Conservation (phyloP, 2,797 vertebrate species). For the Allobates femoralis region DNA sequence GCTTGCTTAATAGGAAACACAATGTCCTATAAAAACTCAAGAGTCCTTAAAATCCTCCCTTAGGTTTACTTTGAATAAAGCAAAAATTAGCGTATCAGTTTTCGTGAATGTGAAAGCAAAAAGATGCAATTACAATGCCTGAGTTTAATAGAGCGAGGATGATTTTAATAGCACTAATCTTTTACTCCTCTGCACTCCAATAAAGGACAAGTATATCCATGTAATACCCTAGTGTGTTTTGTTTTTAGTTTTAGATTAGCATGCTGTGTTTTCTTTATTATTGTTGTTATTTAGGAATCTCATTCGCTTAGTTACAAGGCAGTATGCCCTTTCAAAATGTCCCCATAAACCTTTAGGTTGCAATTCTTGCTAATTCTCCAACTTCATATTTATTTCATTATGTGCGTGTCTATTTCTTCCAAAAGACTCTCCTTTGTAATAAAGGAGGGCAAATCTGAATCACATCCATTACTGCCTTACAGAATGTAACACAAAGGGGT, state of each 20-base stretch:
- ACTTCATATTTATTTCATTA: slow-evolving; percentile 53
- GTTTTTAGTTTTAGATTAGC: background rate
- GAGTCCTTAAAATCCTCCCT: slow-evolving; percentile 41
- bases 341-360: slow-evolving; percentile 21
- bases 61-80: slow-evolving; percentile 42
- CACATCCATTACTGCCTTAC: slow-evolving; percentile 53
- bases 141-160: slow-evolving; percentile 38
- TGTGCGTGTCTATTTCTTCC: slow-evolving; percentile 10
- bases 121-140: slow-evolving; percentile 17
- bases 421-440: slow-evolving; percentile 56
- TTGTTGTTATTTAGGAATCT: slow-evolving; percentile 25
- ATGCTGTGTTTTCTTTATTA: background rate
- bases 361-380: slow-evolving; percentile 25
- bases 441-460: slow-evolving; percentile 40
- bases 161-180: slow-evolving; percentile 40
- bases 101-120: slow-evolving; percentile 39
- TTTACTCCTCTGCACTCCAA: slow-evolving; percentile 18
- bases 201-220: slow-evolving; percentile 14
- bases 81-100: slow-evolving; percentile 28
- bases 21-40: slow-evolving; percentile 56
- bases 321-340: slow-evolving; percentile 39
- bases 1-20: slow-evolving; percentile 43
- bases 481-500: slow-evolving; percentile 55
- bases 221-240: slow-evolving; percentile 8
- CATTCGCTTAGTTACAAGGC: slow-evolving; percentile 18